Evolutionary conservation across 2,888 invertebrate species (phyloP), one percentile per base, ranked within the genome.

Genomic region (Tricholauxania praeusta): DNA sequence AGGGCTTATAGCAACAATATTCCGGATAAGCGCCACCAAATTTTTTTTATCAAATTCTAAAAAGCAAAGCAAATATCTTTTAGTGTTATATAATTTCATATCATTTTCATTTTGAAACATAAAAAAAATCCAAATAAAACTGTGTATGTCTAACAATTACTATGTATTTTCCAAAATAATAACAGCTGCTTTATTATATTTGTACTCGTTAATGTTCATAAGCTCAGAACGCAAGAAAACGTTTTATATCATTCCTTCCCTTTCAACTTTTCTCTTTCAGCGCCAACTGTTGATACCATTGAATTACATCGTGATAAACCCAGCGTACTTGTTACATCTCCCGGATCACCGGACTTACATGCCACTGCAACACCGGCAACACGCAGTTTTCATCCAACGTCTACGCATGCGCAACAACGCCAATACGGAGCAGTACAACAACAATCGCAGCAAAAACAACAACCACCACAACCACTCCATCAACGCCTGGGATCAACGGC

Each of bases 251-350:
- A 57, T 8, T 7, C 4, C 14, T 57, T 57, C 7, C 5, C 22
- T 19, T 57, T 39, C 39, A 39, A 39, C 6, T 39, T 72, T 63
- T 19, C 52, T 10, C 62, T 51, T 72, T 59, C 74, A 85, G 84
- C 83, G 17, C 80, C 83, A 63, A 78, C 79, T 64, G 82, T 83
- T 71, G 86, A 87, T 76, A 82, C 84, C 19, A 82, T 86, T 71
- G 86, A 87, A 71, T 75, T 82, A 75, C 86, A 91, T 78, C 91
- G 92, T 80, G 95, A 96, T 86, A 93, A 96, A 84, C 97, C 97
- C 62, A 96, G 96, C 88, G 96, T 97, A 77, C 90, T 96, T 85
- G 96, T 97, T 82, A 97, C 97, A 80, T 97, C 97, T 79, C 97
- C 97, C 10, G 96, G 96, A 59, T 96, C 97, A 74, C 97, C 97